These are phyloP conservation scores for Falco concolor DNA, from an alignment of 2,797 vertebrate genomes.

Conservation along the genomic window DNA sequence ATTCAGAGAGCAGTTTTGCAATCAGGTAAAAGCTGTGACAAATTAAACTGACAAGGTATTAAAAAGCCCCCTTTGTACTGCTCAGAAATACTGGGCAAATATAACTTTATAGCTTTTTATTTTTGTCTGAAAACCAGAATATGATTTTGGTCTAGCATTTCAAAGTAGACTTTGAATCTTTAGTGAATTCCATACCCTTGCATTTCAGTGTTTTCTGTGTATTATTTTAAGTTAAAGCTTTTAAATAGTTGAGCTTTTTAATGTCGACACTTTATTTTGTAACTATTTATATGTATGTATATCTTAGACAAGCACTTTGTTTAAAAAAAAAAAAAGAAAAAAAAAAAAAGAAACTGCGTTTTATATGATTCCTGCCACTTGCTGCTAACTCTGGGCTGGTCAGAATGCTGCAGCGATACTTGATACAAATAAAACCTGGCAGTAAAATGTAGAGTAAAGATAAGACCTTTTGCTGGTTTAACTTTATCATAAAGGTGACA, in stretches of 20 bases:
- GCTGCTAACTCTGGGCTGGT: constrained; percentile 98
- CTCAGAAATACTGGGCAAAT: constrained; percentile 64
- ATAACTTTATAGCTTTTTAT: constrained; percentile 64
- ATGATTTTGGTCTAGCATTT: constrained; percentile 81
- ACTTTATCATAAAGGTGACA: constrained; percentile 82
- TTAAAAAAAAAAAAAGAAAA: constrained; percentile 81
- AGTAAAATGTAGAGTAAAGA: constrained; percentile 85
- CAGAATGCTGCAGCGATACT: constrained; percentile 98
- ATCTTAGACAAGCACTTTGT: constrained; percentile 99
- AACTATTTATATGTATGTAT: constrained; percentile 88
- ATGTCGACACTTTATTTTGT: constrained; percentile 89
- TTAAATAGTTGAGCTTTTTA: constrained; percentile 86
- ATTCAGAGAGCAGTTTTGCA: constrained; percentile 49
- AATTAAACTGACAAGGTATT: constrained; percentile 70
- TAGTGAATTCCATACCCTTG: constrained; percentile 76
- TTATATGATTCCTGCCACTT: constrained; percentile 96
- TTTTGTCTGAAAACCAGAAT: constrained; percentile 79
- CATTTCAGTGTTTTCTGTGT: constrained; percentile 85
- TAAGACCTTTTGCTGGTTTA: constrained; percentile 79
- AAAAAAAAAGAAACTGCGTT: constrained; percentile 84
- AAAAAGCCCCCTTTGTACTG: constrained; percentile 63
- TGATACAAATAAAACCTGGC: constrained; percentile 88
- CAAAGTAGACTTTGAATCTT: constrained; percentile 74
- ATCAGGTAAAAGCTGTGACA: constrained; percentile 57
- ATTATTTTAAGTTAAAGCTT: constrained; percentile 82